Base-by-base conservation (phyloP, 2,113 vertebrate species). In the Eublepharis macularius region DNA sequence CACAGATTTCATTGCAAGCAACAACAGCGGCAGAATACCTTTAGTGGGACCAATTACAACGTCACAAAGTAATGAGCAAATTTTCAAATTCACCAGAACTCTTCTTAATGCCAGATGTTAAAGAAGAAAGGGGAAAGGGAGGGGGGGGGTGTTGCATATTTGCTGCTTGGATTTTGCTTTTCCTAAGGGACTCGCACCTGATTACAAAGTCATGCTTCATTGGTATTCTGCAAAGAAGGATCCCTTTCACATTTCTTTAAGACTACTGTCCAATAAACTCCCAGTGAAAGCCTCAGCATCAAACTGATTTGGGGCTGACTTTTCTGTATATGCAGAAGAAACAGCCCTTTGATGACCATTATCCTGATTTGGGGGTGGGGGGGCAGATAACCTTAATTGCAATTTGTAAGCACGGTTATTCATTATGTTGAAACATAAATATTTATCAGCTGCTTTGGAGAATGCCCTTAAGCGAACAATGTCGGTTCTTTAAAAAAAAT, bases 341-440 rank as follows among this genome's bases (percentile, higher is more conserved):
- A 69, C 82, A 92, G 86, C 79, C 90, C 73, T 90, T 92, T 90
- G 91, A 90, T 92, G 92, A 88, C 89, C 90, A 92, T 85, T 94
- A 83, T 89, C 88, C 75, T 29, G 43, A 14, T 89, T 88, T 86
- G 83, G 86, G 90, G n/a, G n/a, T n/a, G n/a, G n/a, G n/a, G n/a
- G n/a, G 80, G 86, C 73, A 86, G 92, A 90, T 85, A 69, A 19
- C 66, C 83, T 86, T 92, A 94, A 93, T 92, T 93, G 83, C 91
- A 90, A 86, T 92, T 93, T 87, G 19, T 49, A 88, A 36, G 77
- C 69, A 93, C 92, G 93, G 89, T 54, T 92, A 88, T 92, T 94
- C 81, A 94, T 94, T 92, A 92, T 76, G 34, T 29, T 14, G 41
- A 76, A 90, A 87, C 91, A 92, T 94, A 94, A 92, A 94, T 92